phyloP scores from a whole-genome alignment of 1,140 invertebrate genomes.

The Bombus superbus region DNA sequence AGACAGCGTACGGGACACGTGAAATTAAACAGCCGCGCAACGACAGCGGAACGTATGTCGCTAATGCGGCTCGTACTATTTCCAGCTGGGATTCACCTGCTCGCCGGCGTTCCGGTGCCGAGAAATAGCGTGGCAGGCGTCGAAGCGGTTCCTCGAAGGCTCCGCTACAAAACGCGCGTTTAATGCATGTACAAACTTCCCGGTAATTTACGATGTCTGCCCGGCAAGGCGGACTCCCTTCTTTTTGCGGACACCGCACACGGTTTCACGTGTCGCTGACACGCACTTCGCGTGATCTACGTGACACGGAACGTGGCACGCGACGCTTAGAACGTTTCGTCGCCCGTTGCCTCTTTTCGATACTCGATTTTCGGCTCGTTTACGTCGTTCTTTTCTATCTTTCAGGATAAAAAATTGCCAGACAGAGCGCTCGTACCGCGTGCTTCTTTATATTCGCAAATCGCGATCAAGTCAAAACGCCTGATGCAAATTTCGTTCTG shows the following conservation, averaged over 20 bases:
- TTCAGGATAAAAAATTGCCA: no score
- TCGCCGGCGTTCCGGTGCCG: background rate
- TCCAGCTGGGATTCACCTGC: conserved; percentile 32
- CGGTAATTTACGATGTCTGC: conserved; percentile 26
- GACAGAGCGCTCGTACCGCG: no score
- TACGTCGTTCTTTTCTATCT: no score
- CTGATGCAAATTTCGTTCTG: no score
- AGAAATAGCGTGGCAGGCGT: background rate
- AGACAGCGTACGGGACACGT: conserved; percentile 15
- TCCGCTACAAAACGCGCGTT: conserved; percentile 1
- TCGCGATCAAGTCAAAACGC: no score
- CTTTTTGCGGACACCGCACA: background rate
- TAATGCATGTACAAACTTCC: conserved; percentile 17
- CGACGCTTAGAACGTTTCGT: conserved; percentile 1
- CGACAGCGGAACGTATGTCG: background rate
- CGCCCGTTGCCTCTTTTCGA: no score
- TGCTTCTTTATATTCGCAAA: no score
- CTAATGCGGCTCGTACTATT: conserved; percentile 19
- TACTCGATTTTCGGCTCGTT: no score
- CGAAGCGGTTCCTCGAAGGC: background rate
- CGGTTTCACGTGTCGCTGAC: background rate
- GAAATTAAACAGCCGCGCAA: conserved; percentile 40
- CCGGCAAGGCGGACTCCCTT: background rate
- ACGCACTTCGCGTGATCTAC: conserved; percentile 9
- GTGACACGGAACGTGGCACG: background rate